These are phyloP conservation scores for Tiliqua scincoides DNA, from an alignment of 2,113 vertebrate species.

Conservation along the genomic window DNA sequence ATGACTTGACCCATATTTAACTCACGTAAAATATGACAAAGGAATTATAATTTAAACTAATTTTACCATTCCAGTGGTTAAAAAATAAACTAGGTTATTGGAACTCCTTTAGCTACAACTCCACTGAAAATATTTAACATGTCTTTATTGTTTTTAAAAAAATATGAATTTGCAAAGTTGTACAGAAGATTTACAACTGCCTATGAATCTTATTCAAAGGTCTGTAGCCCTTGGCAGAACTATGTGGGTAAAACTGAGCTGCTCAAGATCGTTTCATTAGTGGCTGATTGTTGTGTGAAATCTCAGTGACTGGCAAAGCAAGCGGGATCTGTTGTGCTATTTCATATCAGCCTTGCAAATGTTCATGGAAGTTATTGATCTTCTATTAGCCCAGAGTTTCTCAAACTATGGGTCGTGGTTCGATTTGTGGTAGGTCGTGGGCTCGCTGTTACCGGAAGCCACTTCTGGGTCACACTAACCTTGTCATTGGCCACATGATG, in stretches of 20 bases:
- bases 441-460: too few relatives aligned
- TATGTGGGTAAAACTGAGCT: not conserved
- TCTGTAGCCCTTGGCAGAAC: not conserved
- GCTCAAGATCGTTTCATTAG: too few relatives aligned
- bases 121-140: not conserved
- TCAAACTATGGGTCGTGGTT: too few relatives aligned
- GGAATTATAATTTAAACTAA: too few relatives aligned
- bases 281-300: not conserved
- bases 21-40: too few relatives aligned
- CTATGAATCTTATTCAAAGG: not conserved
- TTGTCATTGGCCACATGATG: too few relatives aligned
- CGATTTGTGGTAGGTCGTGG: too few relatives aligned
- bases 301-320: not conserved
- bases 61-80: too few relatives aligned
- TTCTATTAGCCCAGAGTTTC: not conserved
- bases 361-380: not conserved
- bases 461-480: too few relatives aligned
- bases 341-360: not conserved
- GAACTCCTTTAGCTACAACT: not conserved
- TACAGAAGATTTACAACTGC: not conserved
- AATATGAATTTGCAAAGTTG: not conserved
- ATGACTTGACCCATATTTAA: too few relatives aligned
- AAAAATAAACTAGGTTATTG: not conserved
- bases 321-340: not conserved
- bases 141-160: not conserved